phyloP scores from a whole-genome alignment of 2,797 vertebrate species.

The Psittacula derbiana region DNA sequence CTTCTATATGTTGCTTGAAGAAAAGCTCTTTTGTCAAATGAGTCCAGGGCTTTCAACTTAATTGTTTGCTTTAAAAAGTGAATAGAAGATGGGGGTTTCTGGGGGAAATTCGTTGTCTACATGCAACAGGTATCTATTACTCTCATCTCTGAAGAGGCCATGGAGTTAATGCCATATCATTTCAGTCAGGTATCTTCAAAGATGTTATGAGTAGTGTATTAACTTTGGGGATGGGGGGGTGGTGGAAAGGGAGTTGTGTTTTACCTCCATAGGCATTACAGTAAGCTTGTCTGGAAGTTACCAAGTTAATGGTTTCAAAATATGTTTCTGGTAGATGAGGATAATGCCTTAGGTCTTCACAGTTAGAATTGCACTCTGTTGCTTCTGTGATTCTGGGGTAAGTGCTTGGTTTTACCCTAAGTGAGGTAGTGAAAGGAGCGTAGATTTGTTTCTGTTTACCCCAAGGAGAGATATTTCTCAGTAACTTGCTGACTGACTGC shows the following conservation, averaged over 20 bases:
- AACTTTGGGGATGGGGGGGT: accelerated
- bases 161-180: not conserved
- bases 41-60: not conserved
- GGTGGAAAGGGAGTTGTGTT: not conserved
- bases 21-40: not conserved
- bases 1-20: not conserved
- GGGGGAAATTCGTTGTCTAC: not conserved
- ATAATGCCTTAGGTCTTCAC: not conserved
- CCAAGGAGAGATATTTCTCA: not conserved
- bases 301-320: not conserved
- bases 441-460: not conserved
- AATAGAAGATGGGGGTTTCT: not conserved
- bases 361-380: not conserved
- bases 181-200: not conserved
- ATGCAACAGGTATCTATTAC: not conserved
- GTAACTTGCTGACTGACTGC: not conserved
- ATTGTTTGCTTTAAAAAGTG: not conserved
- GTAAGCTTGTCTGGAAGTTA: not conserved
- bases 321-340: not conserved
- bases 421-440: not conserved
- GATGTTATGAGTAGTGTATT: not conserved
- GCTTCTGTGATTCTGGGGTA: not conserved
- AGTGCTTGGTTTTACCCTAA: not conserved
- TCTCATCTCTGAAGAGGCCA: not conserved
- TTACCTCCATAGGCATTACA: not conserved